Evolutionary conservation across 2,888 invertebrate genomes (phyloP), one percentile per base, ranked within the genome.

Genomic region (Atrina japonica): DNA sequence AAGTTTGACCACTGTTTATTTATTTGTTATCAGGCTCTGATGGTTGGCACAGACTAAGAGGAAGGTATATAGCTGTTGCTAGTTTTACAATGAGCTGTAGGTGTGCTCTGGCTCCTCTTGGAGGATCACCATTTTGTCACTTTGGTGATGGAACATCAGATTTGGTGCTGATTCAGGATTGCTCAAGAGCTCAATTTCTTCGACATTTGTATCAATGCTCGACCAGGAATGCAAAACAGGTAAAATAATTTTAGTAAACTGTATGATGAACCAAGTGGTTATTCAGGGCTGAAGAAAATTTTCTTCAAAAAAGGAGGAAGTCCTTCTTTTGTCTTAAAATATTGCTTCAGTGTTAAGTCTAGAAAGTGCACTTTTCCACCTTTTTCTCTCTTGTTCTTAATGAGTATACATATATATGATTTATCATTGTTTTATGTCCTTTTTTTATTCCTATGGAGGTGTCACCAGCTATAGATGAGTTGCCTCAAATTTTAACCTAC

Each of bases 131-230:
- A 0, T 93, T 93, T 83, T 94, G 94, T 88, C 96, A 96, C 89
- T 91, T 95, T 45, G 95, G 95, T 0, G 95, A 96, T 89, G 96
- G 96, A 30, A 94, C 93, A 87, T 92, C 95, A 70, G 95, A 96
- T 91, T 92, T 96, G 77, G 94, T 96, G 75, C 89, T 96, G 47
- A 94, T 96, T 43, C 93, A 93, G 52, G 94, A 95, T 85, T 94
- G 95, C 23, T 93, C 94, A 23, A 88, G 95, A 66, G 85, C 94
- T 45, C 94, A 95, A 86, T 95, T 94, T 88, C 89, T 95, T 50
- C 92, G 93, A 73, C 93, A 95, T 85, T 91, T 96, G 56, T 88
- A 94, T 47, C 73, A 88, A n/a, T 86, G 85, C 59, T 82, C 81
- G 3, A 81, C 93, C 58, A 93, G 93, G 76, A 93, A 92, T 80